Evolutionary conservation across 2,113 vertebrate genomes (phyloP).

Genomic region (Dipodomys spectabilis): DNA sequence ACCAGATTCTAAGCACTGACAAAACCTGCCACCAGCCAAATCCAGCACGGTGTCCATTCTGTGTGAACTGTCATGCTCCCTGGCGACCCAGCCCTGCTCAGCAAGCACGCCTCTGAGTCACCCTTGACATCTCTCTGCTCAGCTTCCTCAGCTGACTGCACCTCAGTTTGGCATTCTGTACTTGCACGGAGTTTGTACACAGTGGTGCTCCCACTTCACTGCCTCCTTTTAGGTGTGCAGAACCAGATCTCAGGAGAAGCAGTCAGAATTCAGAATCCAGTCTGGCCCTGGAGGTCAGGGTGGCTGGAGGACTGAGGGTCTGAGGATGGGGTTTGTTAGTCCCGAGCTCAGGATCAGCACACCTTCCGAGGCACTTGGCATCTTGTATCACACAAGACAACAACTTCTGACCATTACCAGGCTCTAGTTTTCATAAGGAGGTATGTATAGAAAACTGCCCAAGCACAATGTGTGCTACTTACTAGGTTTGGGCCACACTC

Average conservation of each 20-base stretch:
- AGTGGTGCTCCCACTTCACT: background rate
- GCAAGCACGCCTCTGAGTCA: background rate
- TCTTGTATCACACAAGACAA: slow-evolving; percentile 6
- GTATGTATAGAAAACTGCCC: background rate
- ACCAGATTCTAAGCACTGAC: background rate
- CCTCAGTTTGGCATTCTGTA: background rate
- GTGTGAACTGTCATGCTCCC: background rate
- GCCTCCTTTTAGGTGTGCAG: background rate
- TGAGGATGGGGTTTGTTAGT: background rate
- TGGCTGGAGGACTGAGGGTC: background rate
- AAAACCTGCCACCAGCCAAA: background rate
- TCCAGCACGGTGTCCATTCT: background rate
- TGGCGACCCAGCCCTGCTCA: background rate
- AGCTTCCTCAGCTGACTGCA: background rate
- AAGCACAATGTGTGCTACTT: background rate
- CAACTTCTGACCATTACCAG: background rate
- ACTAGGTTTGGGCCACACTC: background rate
- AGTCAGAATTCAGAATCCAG: background rate
- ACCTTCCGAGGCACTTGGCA: background rate
- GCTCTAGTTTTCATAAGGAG: background rate
- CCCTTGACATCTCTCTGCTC: background rate
- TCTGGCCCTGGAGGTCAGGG: background rate
- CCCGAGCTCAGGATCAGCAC: background rate
- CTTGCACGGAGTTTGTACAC: background rate
- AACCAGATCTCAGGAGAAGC: background rate